Evolutionary conservation across 2,888 invertebrate genomes (phyloP).

Genomic region (Calameuta idolon): DNA sequence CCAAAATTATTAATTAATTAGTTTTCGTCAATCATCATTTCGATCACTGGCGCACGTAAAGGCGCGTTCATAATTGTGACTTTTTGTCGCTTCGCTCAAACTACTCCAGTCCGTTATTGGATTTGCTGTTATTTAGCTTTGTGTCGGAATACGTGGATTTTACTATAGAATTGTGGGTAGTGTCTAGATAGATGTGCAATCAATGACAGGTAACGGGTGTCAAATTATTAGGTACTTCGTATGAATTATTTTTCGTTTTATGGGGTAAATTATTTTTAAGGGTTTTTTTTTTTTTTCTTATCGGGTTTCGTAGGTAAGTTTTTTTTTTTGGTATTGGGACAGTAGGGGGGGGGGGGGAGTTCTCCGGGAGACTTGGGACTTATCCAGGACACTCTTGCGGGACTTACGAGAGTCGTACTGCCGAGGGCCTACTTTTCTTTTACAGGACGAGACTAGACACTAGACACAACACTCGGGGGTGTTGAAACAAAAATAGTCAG

Average conservation of each 20-base stretch:
- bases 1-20: no score
- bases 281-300: no score
- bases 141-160: no score
- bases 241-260: no score
- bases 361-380: background rate
- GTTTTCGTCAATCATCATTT: constrained; percentile 32
- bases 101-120: constrained; percentile 48
- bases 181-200: no score
- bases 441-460: constrained; percentile 4
- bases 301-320: no score
- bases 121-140: constrained; percentile 38
- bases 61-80: constrained; percentile 34
- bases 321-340: no score
- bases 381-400: background rate
- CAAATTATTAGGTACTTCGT: no score
- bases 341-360: no score
- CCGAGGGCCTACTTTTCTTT: constrained; percentile 7
- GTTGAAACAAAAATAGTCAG: constrained; percentile 48
- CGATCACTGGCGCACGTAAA: constrained; percentile 10
- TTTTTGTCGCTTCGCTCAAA: constrained; percentile 44
- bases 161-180: no score
- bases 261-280: no score
- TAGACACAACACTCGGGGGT: constrained; percentile 29
- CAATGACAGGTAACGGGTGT: no score
- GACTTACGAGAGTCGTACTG: background rate